phyloP scores from a whole-genome alignment of 2,797 vertebrate genomes.

The Coccyzus lansbergi region DNA sequence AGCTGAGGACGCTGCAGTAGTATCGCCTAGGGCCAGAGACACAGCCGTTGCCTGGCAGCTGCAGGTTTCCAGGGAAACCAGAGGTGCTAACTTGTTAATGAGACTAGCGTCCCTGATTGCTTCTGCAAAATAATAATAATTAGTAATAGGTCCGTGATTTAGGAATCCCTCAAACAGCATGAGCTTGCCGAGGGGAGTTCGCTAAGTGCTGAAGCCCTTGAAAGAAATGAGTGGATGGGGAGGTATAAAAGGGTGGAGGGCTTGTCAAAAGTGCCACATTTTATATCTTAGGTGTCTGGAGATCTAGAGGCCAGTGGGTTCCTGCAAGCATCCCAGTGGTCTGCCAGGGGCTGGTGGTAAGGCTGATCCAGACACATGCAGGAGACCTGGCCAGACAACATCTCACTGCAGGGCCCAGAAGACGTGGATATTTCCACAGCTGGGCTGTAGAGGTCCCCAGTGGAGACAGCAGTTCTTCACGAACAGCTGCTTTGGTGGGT shows the following conservation, averaged over 20 bases:
- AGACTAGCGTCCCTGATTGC: constrained; percentile 69
- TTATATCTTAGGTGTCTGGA: constrained; percentile 32
- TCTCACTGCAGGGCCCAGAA: neutral
- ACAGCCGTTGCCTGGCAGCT: constrained; percentile 78
- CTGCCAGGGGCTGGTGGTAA: neutral
- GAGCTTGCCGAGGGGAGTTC: constrained; percentile 30
- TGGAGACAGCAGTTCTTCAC: neutral
- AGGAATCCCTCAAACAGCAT: constrained; percentile 45
- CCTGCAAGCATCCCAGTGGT: neutral
- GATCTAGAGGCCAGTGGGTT: neutral
- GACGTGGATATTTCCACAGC: neutral
- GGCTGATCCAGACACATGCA: neutral
- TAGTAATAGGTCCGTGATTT: constrained; percentile 55
- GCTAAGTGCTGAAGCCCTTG: constrained; percentile 16
- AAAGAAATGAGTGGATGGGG: neutral
- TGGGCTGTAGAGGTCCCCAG: neutral
- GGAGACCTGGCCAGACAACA: neutral
- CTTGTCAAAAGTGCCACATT: neutral
- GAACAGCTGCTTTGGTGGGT: neutral
- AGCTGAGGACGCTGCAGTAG: constrained; percentile 23
- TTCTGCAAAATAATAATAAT: constrained; percentile 75
- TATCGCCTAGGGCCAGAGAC: constrained; percentile 43
- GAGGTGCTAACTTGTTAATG: constrained; percentile 81
- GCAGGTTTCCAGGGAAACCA: constrained; percentile 77
- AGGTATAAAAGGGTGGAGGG: neutral